A percentile compares a stretch with the other conserved stretches of the same genome.
These are phyloP conservation scores for Muntiacus muntjak DNA, from an alignment of 2,113 vertebrate genomes.

Conservation along the genomic window DNA sequence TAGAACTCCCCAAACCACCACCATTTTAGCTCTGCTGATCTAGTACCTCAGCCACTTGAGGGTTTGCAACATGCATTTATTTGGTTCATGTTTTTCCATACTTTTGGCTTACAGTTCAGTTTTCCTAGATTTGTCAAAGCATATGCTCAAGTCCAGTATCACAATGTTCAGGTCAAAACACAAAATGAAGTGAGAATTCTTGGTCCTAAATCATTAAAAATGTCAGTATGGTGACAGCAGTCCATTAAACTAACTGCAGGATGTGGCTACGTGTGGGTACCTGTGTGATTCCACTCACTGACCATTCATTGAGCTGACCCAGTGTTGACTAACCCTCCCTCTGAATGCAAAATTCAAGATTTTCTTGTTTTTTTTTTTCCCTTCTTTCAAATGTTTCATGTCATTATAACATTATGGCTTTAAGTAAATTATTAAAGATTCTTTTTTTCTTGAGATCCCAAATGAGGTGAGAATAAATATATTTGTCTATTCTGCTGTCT, in stretches of 20 bases:
- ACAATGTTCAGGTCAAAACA: neutral
- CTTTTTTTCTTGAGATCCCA: neutral
- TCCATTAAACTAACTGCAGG: neutral
- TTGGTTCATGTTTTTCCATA: neutral
- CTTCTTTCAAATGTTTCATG: neutral
- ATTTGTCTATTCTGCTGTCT: neutral
- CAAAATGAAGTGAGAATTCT: neutral
- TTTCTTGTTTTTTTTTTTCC: neutral
- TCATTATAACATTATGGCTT: neutral
- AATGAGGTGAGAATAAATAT: neutral
- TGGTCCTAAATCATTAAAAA: neutral
- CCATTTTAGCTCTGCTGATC: neutral
- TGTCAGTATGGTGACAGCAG: neutral
- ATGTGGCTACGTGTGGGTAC: rapidly evolving
- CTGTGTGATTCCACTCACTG: rapidly evolving
- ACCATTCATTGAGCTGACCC: rapidly evolving
- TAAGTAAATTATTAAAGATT: neutral
- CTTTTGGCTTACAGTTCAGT: neutral
- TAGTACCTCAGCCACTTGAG: neutral
- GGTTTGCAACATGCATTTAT: neutral
- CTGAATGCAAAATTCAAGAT: neutral
- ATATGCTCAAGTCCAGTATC: neutral
- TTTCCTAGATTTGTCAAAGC: neutral
- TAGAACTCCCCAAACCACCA: neutral
- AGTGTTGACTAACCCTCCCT: neutral